These are phyloP conservation scores for Athripsodes cinereus DNA, from an alignment of 2,888 invertebrate genomes.

Conservation along the genomic window DNA sequence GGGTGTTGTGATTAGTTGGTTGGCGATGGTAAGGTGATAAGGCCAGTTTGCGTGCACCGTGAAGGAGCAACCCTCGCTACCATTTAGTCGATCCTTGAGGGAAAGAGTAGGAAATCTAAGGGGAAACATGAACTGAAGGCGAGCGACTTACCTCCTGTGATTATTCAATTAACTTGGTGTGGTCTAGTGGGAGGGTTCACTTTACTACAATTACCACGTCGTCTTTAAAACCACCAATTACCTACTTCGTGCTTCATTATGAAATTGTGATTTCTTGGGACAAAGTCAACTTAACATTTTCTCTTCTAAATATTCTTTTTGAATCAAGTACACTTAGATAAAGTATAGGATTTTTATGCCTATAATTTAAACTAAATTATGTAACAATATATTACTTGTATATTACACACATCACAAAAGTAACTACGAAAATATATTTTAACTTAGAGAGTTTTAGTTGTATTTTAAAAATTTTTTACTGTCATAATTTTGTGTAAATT, in stretches of 20 bases:
- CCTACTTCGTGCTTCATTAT: background rate
- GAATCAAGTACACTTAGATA: too few relatives aligned
- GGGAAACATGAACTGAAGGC: background rate
- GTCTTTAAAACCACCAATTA: background rate
- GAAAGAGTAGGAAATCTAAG: background rate
- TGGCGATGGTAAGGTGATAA: background rate
- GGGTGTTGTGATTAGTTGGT: background rate
- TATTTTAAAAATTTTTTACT: too few relatives aligned
- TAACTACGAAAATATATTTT: too few relatives aligned
- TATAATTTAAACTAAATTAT: too few relatives aligned
- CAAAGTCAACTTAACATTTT: too few relatives aligned
- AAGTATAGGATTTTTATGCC: too few relatives aligned
- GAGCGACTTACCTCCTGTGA: background rate
- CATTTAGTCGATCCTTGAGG: background rate
- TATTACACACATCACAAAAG: too few relatives aligned
- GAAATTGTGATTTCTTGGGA: background rate
- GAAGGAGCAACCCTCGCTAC: background rate
- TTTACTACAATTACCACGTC: background rate
- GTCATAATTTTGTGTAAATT: too few relatives aligned
- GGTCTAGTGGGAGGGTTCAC: background rate
- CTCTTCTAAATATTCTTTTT: too few relatives aligned
- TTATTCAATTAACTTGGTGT: conserved; percentile 1
- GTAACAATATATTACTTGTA: too few relatives aligned
- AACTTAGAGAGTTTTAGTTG: too few relatives aligned
- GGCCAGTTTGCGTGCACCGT: conserved; percentile 1